These are phyloP conservation scores for Plutella xylostella DNA, from an alignment of 2,888 invertebrate species.

Conservation along the genomic window DNA sequence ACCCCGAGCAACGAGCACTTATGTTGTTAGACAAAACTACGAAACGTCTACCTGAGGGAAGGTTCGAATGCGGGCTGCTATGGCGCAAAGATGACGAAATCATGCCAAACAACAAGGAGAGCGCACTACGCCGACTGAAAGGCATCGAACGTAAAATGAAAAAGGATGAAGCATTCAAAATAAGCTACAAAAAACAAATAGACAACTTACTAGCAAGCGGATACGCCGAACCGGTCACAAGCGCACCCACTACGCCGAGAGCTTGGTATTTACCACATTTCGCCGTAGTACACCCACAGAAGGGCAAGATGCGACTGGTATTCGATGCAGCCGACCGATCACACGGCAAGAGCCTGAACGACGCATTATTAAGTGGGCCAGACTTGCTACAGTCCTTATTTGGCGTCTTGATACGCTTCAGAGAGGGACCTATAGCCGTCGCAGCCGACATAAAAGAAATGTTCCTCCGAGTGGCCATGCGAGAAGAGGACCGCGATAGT, in stretches of 20 bases:
- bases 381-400: conserved; percentile 18
- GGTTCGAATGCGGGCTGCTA: neutral
- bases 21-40: neutral
- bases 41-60: neutral
- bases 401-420: conserved; percentile 18
- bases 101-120: too few species aligned
- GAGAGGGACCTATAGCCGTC: conserved; percentile 15
- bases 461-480: too few species aligned
- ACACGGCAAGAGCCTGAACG: neutral
- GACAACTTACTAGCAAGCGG: neutral
- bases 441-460: conserved; percentile 25
- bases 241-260: neutral
- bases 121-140: neutral
- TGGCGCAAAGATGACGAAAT: too few species aligned
- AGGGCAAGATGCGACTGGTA: neutral
- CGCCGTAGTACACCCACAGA: neutral
- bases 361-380: conserved; percentile 13
- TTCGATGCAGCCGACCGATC: neutral
- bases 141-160: neutral
- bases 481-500: conserved; percentile 21
- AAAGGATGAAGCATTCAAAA: neutral
- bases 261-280: conserved; percentile 3
- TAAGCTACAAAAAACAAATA: neutral
- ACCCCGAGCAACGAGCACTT: conserved; percentile 2
- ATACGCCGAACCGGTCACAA: neutral